Base-by-base conservation (phyloP, 2,113 vertebrate genomes). In the Sprattus sprattus region DNA sequence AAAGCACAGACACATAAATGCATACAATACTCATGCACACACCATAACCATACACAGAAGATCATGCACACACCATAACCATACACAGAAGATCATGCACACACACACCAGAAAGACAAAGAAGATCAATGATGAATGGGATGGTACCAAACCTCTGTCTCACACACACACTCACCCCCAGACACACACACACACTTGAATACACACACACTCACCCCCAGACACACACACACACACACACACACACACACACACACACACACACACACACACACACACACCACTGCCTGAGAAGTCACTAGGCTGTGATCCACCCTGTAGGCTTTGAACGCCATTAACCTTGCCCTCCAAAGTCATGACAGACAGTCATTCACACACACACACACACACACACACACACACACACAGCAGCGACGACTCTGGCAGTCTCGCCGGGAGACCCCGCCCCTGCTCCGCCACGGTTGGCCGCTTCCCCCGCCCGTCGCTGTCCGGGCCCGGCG, bases 381-480 rank as follows among this genome's bases (percentile, higher is more conserved):
- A 71, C 7, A 15, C 64, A 71, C 22, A 71, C 64, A 32, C 64
- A 25, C 64, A 71, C 67, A 39, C 67, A 75, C 67, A 75, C 28
- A 16, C 25, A 75, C 67, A 75, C 28, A 75, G 11, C 60, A 80
- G 71, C 85, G 85, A 52, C 13, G 57, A 80, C 84, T 84, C 81
- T 86, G 85, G 85, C 82, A 82, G n/a, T 82, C 78, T 49, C 84
- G 45, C 87, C 67, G 82, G 83, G 75, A 50, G 22, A 28, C 84
- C 67, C 85, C 67, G 83, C 84, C 57, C 86, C 84, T 82, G 82
- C 71, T 84, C 82, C 81, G 81, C 83, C 87, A 88, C 78, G 83
- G 88, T 89, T 86, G 88, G 87, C 88, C 87, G 88, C 89, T 82
- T 88, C 86, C 82, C 82, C 82, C 81, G 86, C 81, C 82, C 90